Evolutionary conservation across 2,888 invertebrate genomes (phyloP).

Genomic region (Macrophya annulata): DNA sequence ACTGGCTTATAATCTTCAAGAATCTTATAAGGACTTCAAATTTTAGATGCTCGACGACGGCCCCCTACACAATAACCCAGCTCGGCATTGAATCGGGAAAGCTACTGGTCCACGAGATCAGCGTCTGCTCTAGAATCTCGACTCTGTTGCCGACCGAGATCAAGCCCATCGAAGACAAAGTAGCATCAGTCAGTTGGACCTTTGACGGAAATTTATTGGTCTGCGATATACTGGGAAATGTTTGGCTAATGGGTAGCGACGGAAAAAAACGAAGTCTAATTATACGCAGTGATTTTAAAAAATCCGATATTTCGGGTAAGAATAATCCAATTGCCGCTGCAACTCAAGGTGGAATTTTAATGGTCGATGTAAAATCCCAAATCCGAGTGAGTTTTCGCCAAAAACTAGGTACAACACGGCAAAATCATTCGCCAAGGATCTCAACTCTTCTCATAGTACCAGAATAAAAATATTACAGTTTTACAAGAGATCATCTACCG

Average conservation of each 20-base stretch:
- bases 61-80: constrained; percentile 66
- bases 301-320: not conserved
- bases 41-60: constrained; percentile 67
- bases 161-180: constrained; percentile 52
- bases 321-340: constrained; percentile 59
- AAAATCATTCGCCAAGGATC: not conserved
- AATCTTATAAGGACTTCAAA: not conserved
- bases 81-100: constrained; percentile 61
- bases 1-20: not conserved
- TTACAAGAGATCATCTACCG: constrained; percentile 66
- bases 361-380: constrained; percentile 62
- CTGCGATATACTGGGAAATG: constrained; percentile 67
- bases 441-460: not conserved
- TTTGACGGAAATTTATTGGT: constrained; percentile 67
- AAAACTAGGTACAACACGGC: not conserved
- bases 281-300: constrained; percentile 55
- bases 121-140: constrained; percentile 69
- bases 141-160: constrained; percentile 62
- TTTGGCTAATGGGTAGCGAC: constrained; percentile 65
- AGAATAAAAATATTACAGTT: constrained; percentile 63
- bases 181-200: constrained; percentile 69
- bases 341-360: constrained; percentile 64
- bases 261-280: constrained; percentile 64
- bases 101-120: constrained; percentile 67
- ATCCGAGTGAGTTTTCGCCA: constrained; percentile 63